Base-by-base conservation (phyloP, 2,888 invertebrate genomes). In the Poecilus cupreus region DNA sequence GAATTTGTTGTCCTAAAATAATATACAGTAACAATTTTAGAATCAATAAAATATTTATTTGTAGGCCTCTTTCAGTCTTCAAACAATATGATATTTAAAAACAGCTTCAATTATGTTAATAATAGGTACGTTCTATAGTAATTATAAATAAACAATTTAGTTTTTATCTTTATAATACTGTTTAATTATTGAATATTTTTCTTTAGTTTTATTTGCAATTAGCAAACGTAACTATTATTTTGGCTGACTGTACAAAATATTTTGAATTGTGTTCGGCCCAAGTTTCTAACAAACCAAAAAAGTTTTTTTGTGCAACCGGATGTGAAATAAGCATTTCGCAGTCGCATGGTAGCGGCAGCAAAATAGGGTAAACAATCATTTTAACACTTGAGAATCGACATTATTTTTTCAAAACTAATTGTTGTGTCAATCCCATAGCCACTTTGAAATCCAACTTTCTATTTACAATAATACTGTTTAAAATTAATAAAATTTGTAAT, bases 41-140 rank as follows among this genome's bases (percentile, higher is more conserved):
- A 26, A 46, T 74, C 26, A 75, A 32, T 74, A 49, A 68, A 78
- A 68, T 68, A 68, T 24, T 78, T 46, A 78, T 78, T 78, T 78
- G 78, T 78, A 78, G 78, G 78, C 78, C 78, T 64, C 22, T 49
- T 68, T 78, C 78, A 78, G 78, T 78, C 78, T 78, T 78, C 64
- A 77, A 37, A 68, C 68, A 68, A 78, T 64, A 64, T 68, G 43
- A 46, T 57, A 37, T 18, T 60, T 60, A 5, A 60, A 13, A 72
- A 72, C 16, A 24, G 32, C 32, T 32, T 2, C 32, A 32, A 32
- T 3, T 6, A 26, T n/a, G 60, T 32, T 26, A 51, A 49, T 74
- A 18, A 76, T 51, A 51, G 74, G 10, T 51, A 46, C 51, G 74
- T 74, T 26, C 22, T 20, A 16, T 74, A 24, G 11, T 51, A 64